phyloP scores from a whole-genome alignment of 2,888 invertebrate genomes.

The Dolichomitus sp. region DNA sequence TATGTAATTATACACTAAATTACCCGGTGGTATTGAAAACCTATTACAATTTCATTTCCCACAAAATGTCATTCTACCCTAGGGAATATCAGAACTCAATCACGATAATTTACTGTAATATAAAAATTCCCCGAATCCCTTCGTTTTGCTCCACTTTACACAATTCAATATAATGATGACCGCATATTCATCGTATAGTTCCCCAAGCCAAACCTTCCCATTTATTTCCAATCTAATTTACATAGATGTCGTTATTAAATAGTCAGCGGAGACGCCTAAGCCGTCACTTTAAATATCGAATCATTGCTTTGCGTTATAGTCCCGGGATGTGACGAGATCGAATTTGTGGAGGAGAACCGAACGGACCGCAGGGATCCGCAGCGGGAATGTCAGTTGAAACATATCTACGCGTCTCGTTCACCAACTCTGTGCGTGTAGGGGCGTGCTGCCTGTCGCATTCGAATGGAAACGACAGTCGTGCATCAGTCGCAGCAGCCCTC shows the following conservation, averaged over 20 bases:
- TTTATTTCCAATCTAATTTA: background rate
- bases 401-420: slow-evolving; percentile 32
- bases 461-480: slow-evolving; percentile 79
- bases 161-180: background rate
- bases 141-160: too few relatives aligned
- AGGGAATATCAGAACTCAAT: too few relatives aligned
- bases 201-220: background rate
- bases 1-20: too few relatives aligned
- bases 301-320: slow-evolving; percentile 14
- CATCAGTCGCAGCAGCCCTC: slow-evolving; percentile 67
- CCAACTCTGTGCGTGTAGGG: slow-evolving; percentile 56
- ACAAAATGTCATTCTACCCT: too few relatives aligned
- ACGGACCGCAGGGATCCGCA: slow-evolving; percentile 46
- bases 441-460: slow-evolving; percentile 74
- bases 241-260: background rate
- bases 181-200: background rate
- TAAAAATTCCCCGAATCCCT: too few relatives aligned
- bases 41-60: too few relatives aligned
- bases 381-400: slow-evolving; percentile 39
- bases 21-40: too few relatives aligned
- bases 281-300: slow-evolving; percentile 28
- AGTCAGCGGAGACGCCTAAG: background rate
- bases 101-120: too few relatives aligned
- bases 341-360: slow-evolving; percentile 17
- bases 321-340: slow-evolving; percentile 25